These are phyloP conservation scores for Pristis pectinata DNA, from an alignment of 2,797 vertebrate species.

Conservation along the genomic window DNA sequence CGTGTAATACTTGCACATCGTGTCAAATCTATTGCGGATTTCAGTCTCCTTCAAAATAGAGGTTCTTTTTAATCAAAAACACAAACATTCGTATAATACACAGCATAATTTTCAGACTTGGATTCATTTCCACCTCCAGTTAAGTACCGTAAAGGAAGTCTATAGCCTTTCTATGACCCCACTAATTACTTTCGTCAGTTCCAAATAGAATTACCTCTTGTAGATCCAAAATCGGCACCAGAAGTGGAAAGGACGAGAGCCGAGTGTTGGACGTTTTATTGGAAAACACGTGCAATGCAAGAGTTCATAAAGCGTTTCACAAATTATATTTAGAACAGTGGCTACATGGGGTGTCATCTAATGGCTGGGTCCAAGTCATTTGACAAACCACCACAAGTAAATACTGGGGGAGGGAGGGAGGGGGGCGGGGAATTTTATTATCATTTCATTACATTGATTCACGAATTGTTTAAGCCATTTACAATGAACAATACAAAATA, in stretches of 20 bases:
- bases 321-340: constrained; percentile 28
- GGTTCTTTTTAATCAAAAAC: background rate
- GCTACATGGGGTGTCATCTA: background rate
- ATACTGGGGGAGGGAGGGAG: too few species aligned
- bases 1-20: background rate
- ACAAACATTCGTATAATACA: background rate
- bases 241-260: background rate
- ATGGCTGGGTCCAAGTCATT: constrained; percentile 26
- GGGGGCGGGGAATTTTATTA: background rate
- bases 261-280: background rate
- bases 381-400: background rate
- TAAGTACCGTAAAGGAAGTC: background rate
- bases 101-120: background rate
- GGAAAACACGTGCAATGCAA: background rate
- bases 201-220: background rate
- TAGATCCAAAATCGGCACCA: background rate
- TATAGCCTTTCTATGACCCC: background rate
- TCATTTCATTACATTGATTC: background rate
- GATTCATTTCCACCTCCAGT: background rate
- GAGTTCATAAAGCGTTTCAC: constrained; percentile 5
- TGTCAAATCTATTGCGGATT: background rate
- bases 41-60: background rate
- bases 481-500: background rate
- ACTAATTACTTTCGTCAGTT: background rate
- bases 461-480: background rate